phyloP scores from a whole-genome alignment of 2,888 invertebrate species.

The Thelaira solivaga region DNA sequence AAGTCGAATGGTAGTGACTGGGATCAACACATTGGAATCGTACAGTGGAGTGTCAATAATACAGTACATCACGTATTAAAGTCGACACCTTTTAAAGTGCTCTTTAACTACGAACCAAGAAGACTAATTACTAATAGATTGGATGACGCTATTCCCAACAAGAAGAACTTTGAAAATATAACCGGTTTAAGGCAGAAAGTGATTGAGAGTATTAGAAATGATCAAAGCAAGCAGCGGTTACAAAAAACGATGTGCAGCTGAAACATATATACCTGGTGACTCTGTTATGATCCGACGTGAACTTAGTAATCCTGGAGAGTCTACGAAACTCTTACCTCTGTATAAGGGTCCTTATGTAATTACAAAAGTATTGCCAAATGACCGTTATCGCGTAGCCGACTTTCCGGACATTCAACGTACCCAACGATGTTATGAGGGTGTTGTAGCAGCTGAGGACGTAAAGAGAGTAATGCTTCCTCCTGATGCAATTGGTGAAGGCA shows the following conservation, averaged over 20 bases:
- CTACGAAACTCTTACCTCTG: neutral
- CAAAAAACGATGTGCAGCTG: neutral
- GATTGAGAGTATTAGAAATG: neutral
- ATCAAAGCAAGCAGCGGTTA: too few relatives aligned
- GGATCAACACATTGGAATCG: neutral
- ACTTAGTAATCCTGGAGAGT: neutral
- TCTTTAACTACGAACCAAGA: neutral
- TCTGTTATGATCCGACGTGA: neutral
- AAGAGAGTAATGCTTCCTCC: neutral
- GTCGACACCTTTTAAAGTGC: neutral
- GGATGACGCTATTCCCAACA: neutral
- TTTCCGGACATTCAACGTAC: neutral
- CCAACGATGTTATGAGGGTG: conserved; percentile 6
- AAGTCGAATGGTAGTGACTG: neutral
- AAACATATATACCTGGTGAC: neutral
- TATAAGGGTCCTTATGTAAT: neutral
- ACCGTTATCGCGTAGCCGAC: neutral
- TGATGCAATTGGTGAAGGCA: too few relatives aligned
- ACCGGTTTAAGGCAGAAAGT: too few relatives aligned
- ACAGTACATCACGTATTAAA: neutral
- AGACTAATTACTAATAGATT: neutral
- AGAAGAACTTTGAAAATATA: neutral
- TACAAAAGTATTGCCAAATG: neutral
- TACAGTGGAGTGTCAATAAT: neutral
- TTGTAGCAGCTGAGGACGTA: conserved; percentile 4